Percentiles rank a stretch among this genome's conserved stretches.
Conservation (phyloP, 2,113 vertebrate genomes). For the Gymnorhina tibicen region DNA sequence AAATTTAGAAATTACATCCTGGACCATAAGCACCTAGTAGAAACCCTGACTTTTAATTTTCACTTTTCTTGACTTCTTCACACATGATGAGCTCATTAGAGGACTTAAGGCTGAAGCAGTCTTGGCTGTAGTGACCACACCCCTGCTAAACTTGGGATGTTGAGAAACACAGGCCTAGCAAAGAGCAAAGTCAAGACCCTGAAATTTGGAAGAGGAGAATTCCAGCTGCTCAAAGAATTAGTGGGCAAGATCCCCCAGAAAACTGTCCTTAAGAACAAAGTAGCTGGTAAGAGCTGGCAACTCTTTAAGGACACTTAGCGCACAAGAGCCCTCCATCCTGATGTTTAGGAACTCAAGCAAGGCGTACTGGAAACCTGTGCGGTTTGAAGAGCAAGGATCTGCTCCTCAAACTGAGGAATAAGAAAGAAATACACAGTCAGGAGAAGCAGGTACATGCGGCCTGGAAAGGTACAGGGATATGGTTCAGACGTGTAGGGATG, state of each 20-base stretch:
- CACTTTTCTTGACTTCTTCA: not conserved
- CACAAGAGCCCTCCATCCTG: not conserved
- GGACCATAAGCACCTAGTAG: not conserved
- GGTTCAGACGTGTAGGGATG: not conserved
- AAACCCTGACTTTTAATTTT: not conserved
- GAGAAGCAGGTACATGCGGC: not conserved
- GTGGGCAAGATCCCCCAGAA: not conserved
- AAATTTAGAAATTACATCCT: not conserved
- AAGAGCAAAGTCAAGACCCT: not conserved
- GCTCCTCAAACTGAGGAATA: not conserved
- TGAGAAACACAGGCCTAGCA: not conserved
- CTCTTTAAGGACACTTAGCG: not conserved
- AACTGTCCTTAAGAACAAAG: not conserved
- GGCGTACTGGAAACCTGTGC: not conserved
- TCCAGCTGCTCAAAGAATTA: not conserved
- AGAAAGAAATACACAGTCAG: not conserved
- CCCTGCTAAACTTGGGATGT: rapidly evolving
- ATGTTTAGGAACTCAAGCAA: not conserved
- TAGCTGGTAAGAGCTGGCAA: not conserved
- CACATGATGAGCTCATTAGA: not conserved
- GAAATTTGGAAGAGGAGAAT: not conserved
- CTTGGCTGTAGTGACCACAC: not conserved
- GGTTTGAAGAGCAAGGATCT: not conserved
- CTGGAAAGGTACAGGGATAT: not conserved
- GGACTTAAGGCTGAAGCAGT: not conserved